Percentiles rank a stretch among this genome's conserved stretches.
These are phyloP conservation scores for Ennomos erosarius DNA, from an alignment of 2,888 invertebrate species.

Conservation along the genomic window DNA sequence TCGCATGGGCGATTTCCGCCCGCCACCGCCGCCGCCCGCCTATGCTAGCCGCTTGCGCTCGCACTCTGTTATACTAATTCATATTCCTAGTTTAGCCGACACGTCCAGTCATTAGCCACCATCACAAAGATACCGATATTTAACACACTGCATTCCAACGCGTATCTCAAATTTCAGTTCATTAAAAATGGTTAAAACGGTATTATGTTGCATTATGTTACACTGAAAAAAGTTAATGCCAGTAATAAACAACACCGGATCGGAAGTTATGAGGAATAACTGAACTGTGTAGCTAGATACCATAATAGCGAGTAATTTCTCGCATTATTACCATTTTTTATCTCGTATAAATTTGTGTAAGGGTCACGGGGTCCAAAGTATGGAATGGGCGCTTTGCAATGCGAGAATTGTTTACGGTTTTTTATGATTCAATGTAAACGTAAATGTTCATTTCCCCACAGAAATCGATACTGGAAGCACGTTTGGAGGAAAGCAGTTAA, in stretches of 20 bases:
- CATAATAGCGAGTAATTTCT: conserved; percentile 39
- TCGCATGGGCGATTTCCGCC: conserved; percentile 44
- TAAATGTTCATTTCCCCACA: conserved; percentile 6
- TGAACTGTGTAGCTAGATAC: conserved; percentile 44
- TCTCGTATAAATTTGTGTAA: conserved; percentile 21
- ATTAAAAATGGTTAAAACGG: conserved; percentile 55
- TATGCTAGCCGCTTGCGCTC: conserved; percentile 27
- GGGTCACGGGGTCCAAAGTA: conserved; percentile 22
- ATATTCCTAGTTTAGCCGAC: conserved; percentile 19
- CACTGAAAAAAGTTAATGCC: conserved; percentile 51
- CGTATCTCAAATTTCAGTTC: conserved; percentile 48
- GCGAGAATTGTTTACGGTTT: conserved; percentile 20
- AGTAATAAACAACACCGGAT: conserved; percentile 52
- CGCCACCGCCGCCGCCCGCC: conserved; percentile 51
- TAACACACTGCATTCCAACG: conserved; percentile 44
- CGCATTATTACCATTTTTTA: conserved; percentile 34
- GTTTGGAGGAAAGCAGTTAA: conserved; percentile 66
- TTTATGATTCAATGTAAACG: conserved; percentile 7
- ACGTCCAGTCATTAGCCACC: conserved; percentile 45
- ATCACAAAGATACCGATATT: conserved; percentile 23
- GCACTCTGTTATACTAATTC: conserved; percentile 23
- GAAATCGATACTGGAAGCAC: conserved; percentile 36
- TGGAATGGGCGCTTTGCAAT: conserved; percentile 25
- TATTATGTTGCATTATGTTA: conserved; percentile 40
- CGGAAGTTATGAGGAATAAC: conserved; percentile 47